Percentiles rank a stretch among this genome's conserved stretches.
These are phyloP conservation scores for Halichoerus grypus DNA, from an alignment of 2,113 vertebrate genomes.

Conservation along the genomic window DNA sequence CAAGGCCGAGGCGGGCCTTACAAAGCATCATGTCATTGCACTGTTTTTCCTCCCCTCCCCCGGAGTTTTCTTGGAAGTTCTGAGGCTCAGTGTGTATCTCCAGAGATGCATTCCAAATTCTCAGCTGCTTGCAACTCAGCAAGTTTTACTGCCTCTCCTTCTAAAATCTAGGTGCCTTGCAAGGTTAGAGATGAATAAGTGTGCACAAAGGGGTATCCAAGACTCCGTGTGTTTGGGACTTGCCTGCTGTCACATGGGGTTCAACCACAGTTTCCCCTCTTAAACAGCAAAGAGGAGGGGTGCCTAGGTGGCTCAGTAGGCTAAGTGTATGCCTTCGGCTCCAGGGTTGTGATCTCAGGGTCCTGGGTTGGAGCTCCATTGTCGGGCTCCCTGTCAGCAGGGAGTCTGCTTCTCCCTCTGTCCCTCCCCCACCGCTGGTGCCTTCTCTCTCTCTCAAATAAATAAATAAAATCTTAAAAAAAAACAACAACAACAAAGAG, in stretches of 20 bases:
- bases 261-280: neutral
- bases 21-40: conserved; percentile 26
- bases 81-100: conserved; percentile 65
- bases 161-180: conserved; percentile 5
- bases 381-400: neutral
- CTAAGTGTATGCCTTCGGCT: neutral
- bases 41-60: conserved; percentile 77
- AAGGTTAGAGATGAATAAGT: neutral
- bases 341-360: neutral
- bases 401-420: neutral
- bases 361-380: neutral
- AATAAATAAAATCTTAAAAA: neutral
- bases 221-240: neutral
- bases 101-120: conserved; percentile 67
- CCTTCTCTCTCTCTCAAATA: neutral
- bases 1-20: neutral
- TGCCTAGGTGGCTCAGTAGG: neutral
- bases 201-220: neutral
- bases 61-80: conserved; percentile 74
- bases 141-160: neutral
- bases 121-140: conserved; percentile 65
- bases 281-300: neutral
- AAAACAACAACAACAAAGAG: neutral
- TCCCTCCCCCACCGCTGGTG: neutral
- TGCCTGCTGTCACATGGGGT: neutral